Base-by-base conservation (phyloP, 1,140 invertebrate species). In the Euura lappo region DNA sequence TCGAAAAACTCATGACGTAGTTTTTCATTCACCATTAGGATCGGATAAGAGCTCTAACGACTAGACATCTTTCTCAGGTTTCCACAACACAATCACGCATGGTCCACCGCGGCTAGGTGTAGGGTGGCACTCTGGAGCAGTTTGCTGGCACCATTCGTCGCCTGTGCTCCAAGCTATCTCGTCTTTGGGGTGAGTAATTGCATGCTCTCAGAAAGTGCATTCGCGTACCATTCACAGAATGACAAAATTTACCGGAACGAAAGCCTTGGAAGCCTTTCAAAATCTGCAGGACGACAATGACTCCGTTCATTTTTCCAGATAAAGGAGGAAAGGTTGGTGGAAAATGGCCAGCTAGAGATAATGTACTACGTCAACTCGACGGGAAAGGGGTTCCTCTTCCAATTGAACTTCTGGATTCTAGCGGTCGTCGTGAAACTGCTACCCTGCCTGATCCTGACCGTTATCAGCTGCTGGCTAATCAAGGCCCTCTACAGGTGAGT, bases 331-430 rank as follows among this genome's bases (percentile, higher is more conserved):
- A 75, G n/a, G 1, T 44, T 85, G n/a, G 71, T 77, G 8, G 79
- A 82, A 28, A 71, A 80, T 2, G 80, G 79, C 0, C 75, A 73
- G 0, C 46, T 51, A 28, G 79, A 81, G 46, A 74, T 83, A 6
- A 73, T 79, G 4, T 84, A 84, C 67, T 71, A 78, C 69, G 83
- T 84, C 11, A 6, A 60, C 51, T 81, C 78, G 11, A 85, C 87
- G 1, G 78, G 88, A 60, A 86, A 89, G 13, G 88, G 87, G 45
- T 85, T 90, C 2, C 81, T 92, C 10, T 94, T 94, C 77, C 90
- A 91, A 78, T 91, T 95, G 2, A 96, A 96, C 82, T 97, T 97
- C 83, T 97, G 95, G 95, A 90, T 96, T 44, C 94, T 96, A 80
- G 91, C 93, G 2, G 93, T 97, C 3, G 88, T 96, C 28, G 93